Percentiles rank a stretch among this genome's conserved stretches.
phyloP scores from a whole-genome alignment of 2,113 vertebrate species.

The Tetrao urogallus region DNA sequence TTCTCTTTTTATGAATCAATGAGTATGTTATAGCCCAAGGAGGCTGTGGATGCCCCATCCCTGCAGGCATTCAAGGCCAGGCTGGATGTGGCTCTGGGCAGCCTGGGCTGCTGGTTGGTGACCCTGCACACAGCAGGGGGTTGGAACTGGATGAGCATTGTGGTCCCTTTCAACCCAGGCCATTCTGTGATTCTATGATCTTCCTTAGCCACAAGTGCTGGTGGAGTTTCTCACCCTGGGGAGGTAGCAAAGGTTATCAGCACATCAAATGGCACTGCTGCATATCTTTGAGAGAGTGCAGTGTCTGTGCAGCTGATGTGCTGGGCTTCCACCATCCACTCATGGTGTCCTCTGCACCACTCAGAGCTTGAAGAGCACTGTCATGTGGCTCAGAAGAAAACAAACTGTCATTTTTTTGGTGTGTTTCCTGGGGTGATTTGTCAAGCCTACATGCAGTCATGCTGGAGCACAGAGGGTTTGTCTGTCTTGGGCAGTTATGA shows the following conservation, averaged over 20 bases:
- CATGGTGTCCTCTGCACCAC: rapidly evolving
- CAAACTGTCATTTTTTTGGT: not conserved
- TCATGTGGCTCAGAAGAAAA: not conserved
- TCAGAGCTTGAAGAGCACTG: not conserved
- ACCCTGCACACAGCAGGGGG: too few species aligned
- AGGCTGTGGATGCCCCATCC: too few species aligned
- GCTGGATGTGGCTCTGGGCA: too few species aligned
- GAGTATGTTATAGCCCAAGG: not conserved
- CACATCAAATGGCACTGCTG: not conserved
- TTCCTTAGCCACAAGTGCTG: not conserved
- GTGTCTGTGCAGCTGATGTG: not conserved
- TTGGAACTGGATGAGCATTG: too few species aligned
- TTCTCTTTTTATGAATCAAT: not conserved
- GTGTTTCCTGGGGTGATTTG: not conserved
- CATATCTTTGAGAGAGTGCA: not conserved
- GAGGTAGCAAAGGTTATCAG: not conserved
- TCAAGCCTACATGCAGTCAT: not conserved
- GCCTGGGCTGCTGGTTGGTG: too few species aligned
- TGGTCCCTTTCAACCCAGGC: too few species aligned
- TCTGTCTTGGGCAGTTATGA: not conserved
- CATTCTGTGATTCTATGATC: not conserved
- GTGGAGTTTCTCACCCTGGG: not conserved
- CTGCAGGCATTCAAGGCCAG: too few species aligned
- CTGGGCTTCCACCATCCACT: not conserved
- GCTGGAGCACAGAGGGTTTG: not conserved